Evolutionary conservation across 1,140 invertebrate genomes (phyloP), one percentile per base, ranked within the genome.

Genomic region (Eriosoma lanigerum): DNA sequence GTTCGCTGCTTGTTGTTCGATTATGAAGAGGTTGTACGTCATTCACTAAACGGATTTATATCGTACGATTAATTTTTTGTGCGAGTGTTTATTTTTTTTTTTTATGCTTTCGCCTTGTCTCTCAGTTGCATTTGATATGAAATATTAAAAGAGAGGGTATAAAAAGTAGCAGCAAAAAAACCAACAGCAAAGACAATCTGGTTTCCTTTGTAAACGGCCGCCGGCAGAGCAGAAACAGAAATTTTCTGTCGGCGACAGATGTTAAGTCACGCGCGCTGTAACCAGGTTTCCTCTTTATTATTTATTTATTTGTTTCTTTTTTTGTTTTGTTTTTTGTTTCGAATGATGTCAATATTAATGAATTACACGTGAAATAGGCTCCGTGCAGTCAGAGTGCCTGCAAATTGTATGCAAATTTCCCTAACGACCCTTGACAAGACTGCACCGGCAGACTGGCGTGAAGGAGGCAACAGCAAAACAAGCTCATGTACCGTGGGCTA

Each of bases 391-490:
- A 19, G 21, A 24, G 38, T 46, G 66, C 6, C 24, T 15, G 68
- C 68, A 15, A 29, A 72, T n/a, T 15, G 46, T 10, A 72, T 72
- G 68, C 68, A 72, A 72, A 72, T 72, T 72, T 72, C 10, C 46
- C 68, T 72, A 72, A 72, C 68, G 68, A 72, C 46, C 68, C 68
- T 72, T 52, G 68, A 72, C 68, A 72, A 72, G 48, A 72, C 64
- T n/a, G 29, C 32, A n/a, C 10, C 44, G 24, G n/a, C 19, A 5
- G 32, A 1, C 64, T n/a, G n/a, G 15, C n/a, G 21, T 15, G 52
- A 48, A 48, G 46, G 54, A 26, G 21, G 6, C 21, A 6, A 68
- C 21, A 68, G 24, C 15, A 48, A 68, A 68, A 24, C n/a, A 5
- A 13, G 12, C 8, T n/a, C 12, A 24, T 17, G 10, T 26, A 12